These are phyloP conservation scores for Drosophila lini DNA, from an alignment of 1,140 invertebrate genomes.

Conservation along the genomic window DNA sequence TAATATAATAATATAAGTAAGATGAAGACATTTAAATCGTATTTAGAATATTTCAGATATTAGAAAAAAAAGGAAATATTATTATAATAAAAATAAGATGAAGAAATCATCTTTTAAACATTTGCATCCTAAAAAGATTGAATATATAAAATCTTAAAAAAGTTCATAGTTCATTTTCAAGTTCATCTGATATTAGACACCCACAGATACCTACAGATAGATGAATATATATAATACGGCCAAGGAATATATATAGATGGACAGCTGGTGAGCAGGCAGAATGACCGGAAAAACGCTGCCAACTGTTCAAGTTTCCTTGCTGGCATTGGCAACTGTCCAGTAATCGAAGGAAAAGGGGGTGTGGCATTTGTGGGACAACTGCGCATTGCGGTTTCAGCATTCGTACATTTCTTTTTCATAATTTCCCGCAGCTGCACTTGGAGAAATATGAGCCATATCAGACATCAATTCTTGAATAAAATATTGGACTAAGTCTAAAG, in stretches of 20 bases:
- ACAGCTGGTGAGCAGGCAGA: conserved; percentile 30
- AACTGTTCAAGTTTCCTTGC: conserved; percentile 31
- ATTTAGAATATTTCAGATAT: too few species aligned
- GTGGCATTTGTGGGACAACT: conserved; percentile 58
- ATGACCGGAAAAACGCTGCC: conserved; percentile 72
- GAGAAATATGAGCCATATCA: neutral
- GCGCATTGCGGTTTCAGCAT: conserved; percentile 77
- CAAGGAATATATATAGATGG: conserved; percentile 7
- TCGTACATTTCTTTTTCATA: conserved; percentile 62
- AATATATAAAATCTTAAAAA: too few species aligned
- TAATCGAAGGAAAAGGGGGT: conserved; percentile 21
- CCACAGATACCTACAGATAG: too few species aligned
- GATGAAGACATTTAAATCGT: too few species aligned
- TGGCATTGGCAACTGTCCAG: conserved; percentile 41
- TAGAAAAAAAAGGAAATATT: too few species aligned
- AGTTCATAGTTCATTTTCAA: too few species aligned
- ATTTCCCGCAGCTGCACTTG: conserved; percentile 12
- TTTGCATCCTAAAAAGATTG: neutral
- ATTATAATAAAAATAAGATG: too few species aligned
- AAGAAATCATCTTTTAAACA: neutral
- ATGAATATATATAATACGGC: conserved; percentile 19
- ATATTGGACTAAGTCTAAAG: neutral
- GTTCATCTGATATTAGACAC: too few species aligned
- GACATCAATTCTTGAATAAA: neutral
- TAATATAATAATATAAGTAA: neutral